Evolutionary conservation across 2,113 vertebrate genomes (phyloP).

Genomic region (Chlamydotis undulata): DNA sequence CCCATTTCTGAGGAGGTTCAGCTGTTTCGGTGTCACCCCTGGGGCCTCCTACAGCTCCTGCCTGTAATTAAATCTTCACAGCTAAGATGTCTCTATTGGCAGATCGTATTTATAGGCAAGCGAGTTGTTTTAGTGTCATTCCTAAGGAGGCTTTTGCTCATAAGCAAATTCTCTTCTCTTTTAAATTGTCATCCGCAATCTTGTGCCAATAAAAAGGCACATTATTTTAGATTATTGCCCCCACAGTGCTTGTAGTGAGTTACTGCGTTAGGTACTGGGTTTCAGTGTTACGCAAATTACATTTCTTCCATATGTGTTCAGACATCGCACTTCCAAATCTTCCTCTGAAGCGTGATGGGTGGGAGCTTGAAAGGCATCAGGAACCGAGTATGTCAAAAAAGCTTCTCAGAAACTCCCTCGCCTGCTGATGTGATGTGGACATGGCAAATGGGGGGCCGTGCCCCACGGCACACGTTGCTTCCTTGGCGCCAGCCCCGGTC

Average conservation of each 20-base stretch:
- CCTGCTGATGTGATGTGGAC: accelerated
- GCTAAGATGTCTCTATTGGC: background rate
- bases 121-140: background rate
- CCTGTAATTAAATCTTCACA: background rate
- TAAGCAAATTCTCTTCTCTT: background rate
- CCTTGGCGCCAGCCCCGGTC: accelerated
- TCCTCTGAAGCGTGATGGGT: background rate
- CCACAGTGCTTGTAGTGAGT: background rate
- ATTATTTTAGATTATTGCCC: background rate
- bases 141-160: constrained; percentile 6
- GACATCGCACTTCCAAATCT: accelerated
- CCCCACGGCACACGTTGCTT: accelerated
- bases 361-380: background rate
- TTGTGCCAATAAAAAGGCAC: background rate
- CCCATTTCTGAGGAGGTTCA: background rate
- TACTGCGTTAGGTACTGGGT: background rate
- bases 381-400: background rate
- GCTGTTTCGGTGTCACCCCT: background rate
- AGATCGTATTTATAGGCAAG: constrained; percentile 10
- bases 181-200: background rate
- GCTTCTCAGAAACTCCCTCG: background rate
- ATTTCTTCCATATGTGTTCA: background rate
- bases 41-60: background rate
- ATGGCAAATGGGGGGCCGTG: accelerated
- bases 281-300: background rate